phyloP scores from a whole-genome alignment of 2,888 invertebrate species.

The Epinotia bilunana region DNA sequence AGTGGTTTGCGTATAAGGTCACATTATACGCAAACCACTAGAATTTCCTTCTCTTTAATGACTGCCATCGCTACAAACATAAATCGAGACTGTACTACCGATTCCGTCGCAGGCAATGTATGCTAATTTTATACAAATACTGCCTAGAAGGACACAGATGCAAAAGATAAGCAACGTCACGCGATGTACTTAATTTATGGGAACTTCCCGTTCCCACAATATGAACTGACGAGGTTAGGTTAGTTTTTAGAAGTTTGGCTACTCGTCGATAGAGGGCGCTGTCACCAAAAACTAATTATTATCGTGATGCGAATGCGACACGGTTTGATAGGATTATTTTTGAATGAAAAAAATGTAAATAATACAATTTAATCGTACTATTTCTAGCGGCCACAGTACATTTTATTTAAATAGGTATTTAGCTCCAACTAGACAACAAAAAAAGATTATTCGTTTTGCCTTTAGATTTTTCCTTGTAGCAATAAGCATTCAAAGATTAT shows the following conservation, averaged over 20 bases:
- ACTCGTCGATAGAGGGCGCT: constrained; percentile 33
- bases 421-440: too few species aligned
- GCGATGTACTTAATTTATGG: constrained; percentile 24
- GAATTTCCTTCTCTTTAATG: constrained; percentile 8
- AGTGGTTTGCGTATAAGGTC: neutral
- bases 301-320: neutral
- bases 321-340: neutral
- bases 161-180: constrained; percentile 30
- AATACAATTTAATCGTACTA: neutral
- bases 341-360: neutral
- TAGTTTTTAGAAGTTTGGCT: constrained; percentile 1
- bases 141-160: constrained; percentile 35
- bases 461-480: too few species aligned
- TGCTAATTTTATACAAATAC: constrained; percentile 40
- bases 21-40: too few species aligned
- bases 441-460: too few species aligned
- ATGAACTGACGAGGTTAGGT: neutral
- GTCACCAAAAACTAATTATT: neutral
- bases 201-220: constrained; percentile 12
- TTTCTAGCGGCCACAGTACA: too few species aligned
- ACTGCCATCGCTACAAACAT: constrained; percentile 15
- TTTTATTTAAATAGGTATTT: too few species aligned
- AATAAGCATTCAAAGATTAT: too few species aligned
- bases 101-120: constrained; percentile 20
- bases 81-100: constrained; percentile 17